Conservation (phyloP, 2,797 vertebrate genomes). For the Alectoris magna region DNA sequence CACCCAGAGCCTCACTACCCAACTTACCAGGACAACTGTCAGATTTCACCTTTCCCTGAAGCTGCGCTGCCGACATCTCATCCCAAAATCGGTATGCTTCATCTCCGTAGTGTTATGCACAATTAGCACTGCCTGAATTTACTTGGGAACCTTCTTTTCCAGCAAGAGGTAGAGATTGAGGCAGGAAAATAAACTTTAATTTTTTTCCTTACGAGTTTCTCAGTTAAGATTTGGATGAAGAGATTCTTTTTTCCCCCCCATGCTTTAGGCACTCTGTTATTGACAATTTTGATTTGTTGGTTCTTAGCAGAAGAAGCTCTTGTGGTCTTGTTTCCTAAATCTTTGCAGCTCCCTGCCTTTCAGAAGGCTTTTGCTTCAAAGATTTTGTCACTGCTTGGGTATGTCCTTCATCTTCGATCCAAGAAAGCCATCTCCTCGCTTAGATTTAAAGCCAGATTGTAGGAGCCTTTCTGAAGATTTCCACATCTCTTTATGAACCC, state of each 20-base stretch:
- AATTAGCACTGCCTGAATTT: too few species aligned
- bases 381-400: background rate
- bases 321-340: background rate
- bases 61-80: constrained; percentile 80
- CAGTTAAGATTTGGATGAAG: background rate
- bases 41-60: constrained; percentile 79
- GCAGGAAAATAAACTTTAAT: background rate
- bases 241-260: background rate
- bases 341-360: background rate
- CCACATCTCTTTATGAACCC: background rate
- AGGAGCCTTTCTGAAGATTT: background rate
- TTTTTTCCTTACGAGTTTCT: background rate
- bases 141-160: background rate
- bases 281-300: background rate
- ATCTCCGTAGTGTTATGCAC: accelerated
- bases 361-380: background rate
- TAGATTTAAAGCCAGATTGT: background rate
- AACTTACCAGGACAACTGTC: constrained; percentile 80
- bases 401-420: background rate
- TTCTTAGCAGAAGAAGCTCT: background rate
- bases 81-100: constrained; percentile 78
- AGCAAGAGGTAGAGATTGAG: background rate
- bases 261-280: background rate
- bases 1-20: constrained; percentile 82
- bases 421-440: background rate